Percentiles rank a stretch among this genome's conserved stretches.
phyloP scores from a whole-genome alignment of 1,140 invertebrate genomes.

The Cotesia glomerata region DNA sequence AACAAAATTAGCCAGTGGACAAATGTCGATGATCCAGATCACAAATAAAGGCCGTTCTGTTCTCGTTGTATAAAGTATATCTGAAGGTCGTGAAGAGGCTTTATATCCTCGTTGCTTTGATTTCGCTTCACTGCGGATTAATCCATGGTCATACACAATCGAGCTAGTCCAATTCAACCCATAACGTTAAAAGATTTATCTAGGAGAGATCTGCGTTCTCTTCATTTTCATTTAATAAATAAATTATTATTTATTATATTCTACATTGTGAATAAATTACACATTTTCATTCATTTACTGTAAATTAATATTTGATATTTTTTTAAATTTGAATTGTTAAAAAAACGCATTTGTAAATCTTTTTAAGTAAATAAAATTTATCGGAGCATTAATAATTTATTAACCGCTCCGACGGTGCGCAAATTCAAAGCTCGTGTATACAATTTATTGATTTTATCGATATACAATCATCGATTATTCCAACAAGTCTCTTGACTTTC shows the following conservation, averaged over 20 bases:
- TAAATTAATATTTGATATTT: background rate
- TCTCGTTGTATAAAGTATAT: constrained; percentile 20
- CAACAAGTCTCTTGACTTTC: background rate
- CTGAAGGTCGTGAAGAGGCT: constrained; percentile 23
- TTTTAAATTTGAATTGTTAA: background rate
- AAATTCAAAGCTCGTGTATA: constrained; percentile 51
- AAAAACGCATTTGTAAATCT: constrained; percentile 13
- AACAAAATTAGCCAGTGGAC: background rate
- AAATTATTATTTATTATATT: background rate
- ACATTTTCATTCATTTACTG: background rate
- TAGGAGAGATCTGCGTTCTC: no score
- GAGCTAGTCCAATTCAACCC: background rate
- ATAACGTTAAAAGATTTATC: background rate
- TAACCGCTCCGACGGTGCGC: constrained; percentile 54
- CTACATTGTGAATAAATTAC: background rate
- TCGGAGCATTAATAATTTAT: constrained; percentile 47
- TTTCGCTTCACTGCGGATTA: constrained; percentile 23
- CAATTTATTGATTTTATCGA: background rate
- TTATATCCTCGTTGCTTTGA: constrained; percentile 17
- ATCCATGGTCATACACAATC: constrained; percentile 3
- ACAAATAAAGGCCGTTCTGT: constrained; percentile 1
- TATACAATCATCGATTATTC: constrained; percentile 18
- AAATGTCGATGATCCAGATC: constrained; percentile 20
- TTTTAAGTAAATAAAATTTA: constrained; percentile 42
- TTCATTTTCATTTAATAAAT: constrained; percentile 1